Conservation (phyloP, 2,797 vertebrate species). For the Corythornis leucogaster region DNA sequence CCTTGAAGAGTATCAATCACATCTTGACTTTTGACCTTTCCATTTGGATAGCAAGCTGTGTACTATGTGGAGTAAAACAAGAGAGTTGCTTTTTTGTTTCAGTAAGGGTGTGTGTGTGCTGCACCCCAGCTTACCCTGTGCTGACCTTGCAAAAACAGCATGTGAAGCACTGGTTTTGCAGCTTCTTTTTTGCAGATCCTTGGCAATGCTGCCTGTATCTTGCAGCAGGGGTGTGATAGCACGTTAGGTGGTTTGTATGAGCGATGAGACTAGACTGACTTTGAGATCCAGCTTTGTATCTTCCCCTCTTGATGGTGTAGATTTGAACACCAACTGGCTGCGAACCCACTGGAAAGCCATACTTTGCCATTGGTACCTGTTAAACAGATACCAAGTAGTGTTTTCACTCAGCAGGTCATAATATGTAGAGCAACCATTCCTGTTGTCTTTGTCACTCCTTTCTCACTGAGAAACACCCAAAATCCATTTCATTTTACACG, state of each 20-base stretch:
- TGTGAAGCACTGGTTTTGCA: neutral
- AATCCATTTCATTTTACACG: neutral
- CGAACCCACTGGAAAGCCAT: neutral
- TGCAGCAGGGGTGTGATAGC: neutral
- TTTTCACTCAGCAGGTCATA: neutral
- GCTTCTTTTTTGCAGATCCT: neutral
- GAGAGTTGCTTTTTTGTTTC: neutral
- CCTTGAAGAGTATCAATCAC: neutral
- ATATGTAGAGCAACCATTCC: neutral
- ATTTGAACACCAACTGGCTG: neutral
- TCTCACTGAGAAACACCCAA: neutral
- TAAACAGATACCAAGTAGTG: neutral
- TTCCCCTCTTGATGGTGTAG: neutral
- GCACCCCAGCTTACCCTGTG: neutral
- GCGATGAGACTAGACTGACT: neutral
- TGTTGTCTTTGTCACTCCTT: neutral
- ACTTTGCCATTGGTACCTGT: neutral
- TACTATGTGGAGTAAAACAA: neutral
- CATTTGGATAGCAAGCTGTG: neutral
- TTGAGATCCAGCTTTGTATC: neutral
- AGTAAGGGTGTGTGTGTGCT: neutral
- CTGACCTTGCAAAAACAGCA: neutral
- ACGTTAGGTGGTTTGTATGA: neutral
- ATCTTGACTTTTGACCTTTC: slow-evolving; percentile 9
- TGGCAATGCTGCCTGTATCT: neutral